A percentile compares a stretch with the other conserved stretches of the same genome.
phyloP scores from a whole-genome alignment of 2,797 vertebrate species.

The Sorex maritimensis region DNA sequence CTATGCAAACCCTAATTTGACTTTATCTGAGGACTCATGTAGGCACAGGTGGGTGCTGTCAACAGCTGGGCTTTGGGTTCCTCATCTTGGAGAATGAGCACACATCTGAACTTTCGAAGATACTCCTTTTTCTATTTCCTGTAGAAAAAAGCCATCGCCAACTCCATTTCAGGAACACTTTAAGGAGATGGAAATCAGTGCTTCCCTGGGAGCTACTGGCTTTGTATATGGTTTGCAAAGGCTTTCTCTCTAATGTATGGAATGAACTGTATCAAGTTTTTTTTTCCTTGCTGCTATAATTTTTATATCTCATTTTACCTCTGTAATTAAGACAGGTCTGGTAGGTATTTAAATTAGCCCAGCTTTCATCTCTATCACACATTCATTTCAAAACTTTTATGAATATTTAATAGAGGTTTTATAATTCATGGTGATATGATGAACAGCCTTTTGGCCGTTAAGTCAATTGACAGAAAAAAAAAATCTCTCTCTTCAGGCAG shows the following conservation, averaged over 20 bases:
- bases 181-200: background rate
- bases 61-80: slow-evolving; percentile 12
- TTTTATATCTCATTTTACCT: slow-evolving; percentile 94
- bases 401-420: slow-evolving; percentile 94
- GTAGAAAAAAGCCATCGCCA: slow-evolving; percentile 19
- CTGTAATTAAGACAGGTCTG: slow-evolving; percentile 93
- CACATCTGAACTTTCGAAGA: background rate
- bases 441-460: slow-evolving; percentile 93
- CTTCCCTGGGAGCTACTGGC: fast-evolving
- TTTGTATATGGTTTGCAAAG: slow-evolving; percentile 76
- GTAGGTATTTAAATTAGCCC: slow-evolving; percentile 93
- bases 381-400: slow-evolving; percentile 94
- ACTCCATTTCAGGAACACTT: background rate
- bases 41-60: background rate
- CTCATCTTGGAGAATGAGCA: slow-evolving; percentile 45
- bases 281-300: slow-evolving; percentile 89
- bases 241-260: slow-evolving; percentile 87
- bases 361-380: slow-evolving; percentile 92
- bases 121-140: background rate
- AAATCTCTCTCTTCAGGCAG: slow-evolving; percentile 91
- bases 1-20: background rate
- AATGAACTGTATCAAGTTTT: slow-evolving; percentile 87
- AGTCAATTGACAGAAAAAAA: slow-evolving; percentile 92
- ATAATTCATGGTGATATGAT: slow-evolving; percentile 93
- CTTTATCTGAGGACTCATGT: background rate